Evolutionary conservation across 2,113 vertebrate genomes (phyloP), one percentile per base, ranked within the genome.

Genomic region (Centropristis striata): DNA sequence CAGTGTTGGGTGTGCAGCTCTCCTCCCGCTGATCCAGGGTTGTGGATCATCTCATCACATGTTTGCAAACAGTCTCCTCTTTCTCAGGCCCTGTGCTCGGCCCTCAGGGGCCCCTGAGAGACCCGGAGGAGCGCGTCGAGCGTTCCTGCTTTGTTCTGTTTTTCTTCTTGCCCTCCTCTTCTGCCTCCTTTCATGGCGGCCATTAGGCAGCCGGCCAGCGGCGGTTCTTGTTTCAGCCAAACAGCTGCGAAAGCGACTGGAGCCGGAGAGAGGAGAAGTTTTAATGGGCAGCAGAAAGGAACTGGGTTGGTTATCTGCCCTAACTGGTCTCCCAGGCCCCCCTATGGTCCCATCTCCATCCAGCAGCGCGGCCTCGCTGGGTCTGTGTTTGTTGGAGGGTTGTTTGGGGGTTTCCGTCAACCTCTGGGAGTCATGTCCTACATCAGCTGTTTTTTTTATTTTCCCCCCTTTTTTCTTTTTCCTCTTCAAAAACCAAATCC

Each of bases 301-400:
- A 59, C 5, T 53, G 71, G 67, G 72, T 74, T 21, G 64, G 32
- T 55, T 46, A 49, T 46, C 25, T 44, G 67, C 57, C 61, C 46
- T 77, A 85, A 83, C 81, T 86, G 81, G 84, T 89, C 84, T 89
- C 81, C 18, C 15, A 78, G 81, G 70, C 46, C 39, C 68, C 49
- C 18, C 27, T 13, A 7, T 9, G 2, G 36, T 50, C n/a, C 44
- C 16, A 51, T 50, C n/a, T 58, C 32, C 44, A 50, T 69, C 39
- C 68, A 67, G 65, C 50, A 74, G 59, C 71, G 80, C 78, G 78
- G 76, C 59, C 67, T 75, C 69, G 64, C 64, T 58, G 66, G 4
- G 16, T 36, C 13, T 23, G 25, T 25, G n/a, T n/a, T n/a, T n/a
- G n/a, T n/a, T n/a, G n/a, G n/a, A n/a, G n/a, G n/a, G n/a, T n/a